A percentile compares a stretch with the other conserved stretches of the same genome.
Conservation (phyloP, 2,888 invertebrate genomes). For the Drosophila vallismaia region DNA sequence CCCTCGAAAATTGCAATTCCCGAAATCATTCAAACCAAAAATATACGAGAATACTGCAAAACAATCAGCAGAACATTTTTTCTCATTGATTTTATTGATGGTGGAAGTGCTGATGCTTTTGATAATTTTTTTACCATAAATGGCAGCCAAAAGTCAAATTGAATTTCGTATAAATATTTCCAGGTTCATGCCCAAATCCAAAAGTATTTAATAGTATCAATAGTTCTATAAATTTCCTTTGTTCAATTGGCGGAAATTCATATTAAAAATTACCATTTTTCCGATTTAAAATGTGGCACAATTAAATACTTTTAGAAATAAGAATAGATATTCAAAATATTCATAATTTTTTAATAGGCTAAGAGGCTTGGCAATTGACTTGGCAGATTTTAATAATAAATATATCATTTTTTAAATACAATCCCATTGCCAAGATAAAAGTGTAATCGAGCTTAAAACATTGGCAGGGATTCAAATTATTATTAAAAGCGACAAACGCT, state of each 20-base stretch:
- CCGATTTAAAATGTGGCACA: neutral
- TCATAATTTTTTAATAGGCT: neutral
- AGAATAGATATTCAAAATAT: too few species aligned
- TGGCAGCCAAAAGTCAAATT: constrained; percentile 61
- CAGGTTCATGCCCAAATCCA: constrained; percentile 20
- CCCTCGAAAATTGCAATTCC: constrained; percentile 51
- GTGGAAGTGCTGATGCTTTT: neutral
- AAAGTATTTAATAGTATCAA: constrained; percentile 55
- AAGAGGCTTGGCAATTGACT: neutral
- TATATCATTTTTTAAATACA: neutral
- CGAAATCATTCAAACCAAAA: constrained; percentile 47
- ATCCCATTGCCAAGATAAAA: neutral
- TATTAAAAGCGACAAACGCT: neutral
- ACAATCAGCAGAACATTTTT: constrained; percentile 46
- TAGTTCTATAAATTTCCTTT: constrained; percentile 13
- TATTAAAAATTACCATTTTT: neutral
- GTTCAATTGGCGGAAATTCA: neutral
- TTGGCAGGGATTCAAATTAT: neutral
- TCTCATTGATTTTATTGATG: constrained; percentile 3
- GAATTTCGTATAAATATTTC: constrained; percentile 51
- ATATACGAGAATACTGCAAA: constrained; percentile 36
- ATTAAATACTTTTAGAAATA: neutral
- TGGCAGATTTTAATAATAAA: neutral
- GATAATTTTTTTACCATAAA: constrained; percentile 44
- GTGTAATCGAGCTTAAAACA: neutral